Conservation (phyloP, 2,113 vertebrate genomes). For the Bufo gargarizans region DNA sequence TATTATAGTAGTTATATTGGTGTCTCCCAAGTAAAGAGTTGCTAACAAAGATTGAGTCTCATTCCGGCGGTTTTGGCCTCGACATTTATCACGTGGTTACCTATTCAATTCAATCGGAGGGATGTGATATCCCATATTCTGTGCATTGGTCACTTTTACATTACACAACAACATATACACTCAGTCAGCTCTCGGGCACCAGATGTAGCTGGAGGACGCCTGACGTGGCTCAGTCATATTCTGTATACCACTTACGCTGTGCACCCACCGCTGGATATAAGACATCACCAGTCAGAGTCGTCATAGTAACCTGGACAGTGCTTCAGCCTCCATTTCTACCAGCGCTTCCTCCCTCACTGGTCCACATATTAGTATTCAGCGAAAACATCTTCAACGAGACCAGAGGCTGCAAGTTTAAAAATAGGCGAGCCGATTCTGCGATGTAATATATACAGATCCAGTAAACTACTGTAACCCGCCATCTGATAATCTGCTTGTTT, state of each 20-base stretch:
- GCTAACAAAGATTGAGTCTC: no score
- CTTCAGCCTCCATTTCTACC: not conserved
- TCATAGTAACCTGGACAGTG: conserved; percentile 25
- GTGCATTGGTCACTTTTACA: no score
- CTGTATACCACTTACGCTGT: no score
- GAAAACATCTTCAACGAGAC: not conserved
- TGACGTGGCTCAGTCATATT: no score
- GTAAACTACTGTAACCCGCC: not conserved
- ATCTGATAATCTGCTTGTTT: not conserved
- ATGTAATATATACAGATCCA: not conserved
- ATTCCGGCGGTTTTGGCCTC: no score
- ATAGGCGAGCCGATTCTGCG: not conserved
- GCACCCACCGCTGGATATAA: not conserved
- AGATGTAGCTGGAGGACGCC: no score
- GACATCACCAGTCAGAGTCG: conserved; percentile 24
- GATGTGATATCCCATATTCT: no score
- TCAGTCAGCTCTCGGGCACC: no score
- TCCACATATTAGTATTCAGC: conserved; percentile 29
- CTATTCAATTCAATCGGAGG: no score
- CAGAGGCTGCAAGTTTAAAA: not conserved
- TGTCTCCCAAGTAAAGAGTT: not conserved
- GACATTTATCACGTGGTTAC: no score
- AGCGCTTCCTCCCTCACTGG: not conserved
- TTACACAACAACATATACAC: no score
- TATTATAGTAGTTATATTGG: not conserved